phyloP scores from a whole-genome alignment of 2,797 vertebrate genomes.

The Pampus argenteus region DNA sequence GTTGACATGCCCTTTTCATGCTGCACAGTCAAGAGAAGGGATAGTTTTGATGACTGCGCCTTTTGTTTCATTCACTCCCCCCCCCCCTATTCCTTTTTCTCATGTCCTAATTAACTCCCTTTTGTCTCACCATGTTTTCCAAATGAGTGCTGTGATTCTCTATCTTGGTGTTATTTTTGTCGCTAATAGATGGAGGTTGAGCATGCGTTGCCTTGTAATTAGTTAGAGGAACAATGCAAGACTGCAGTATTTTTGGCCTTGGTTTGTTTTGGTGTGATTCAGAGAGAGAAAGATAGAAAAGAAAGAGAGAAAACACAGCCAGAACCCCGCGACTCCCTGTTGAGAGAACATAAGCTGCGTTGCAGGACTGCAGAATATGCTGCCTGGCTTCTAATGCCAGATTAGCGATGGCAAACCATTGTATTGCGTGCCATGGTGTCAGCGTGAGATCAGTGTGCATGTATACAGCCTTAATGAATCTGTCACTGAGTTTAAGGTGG shows the following conservation, averaged over 20 bases:
- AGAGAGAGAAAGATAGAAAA: conserved; percentile 42
- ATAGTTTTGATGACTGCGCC: conserved; percentile 67
- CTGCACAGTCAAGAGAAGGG: conserved; percentile 62
- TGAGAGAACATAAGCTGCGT: conserved; percentile 85
- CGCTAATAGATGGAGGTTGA: conserved; percentile 76
- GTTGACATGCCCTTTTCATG: conserved; percentile 77
- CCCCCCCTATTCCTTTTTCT: conserved; percentile 38
- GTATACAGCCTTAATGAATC: conserved; percentile 69
- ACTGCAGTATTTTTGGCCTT: conserved; percentile 78
- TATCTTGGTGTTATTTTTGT: conserved; percentile 73
- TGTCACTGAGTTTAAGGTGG: conserved; percentile 51
- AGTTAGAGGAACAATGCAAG: conserved; percentile 79
- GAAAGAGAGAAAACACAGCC: conserved; percentile 65
- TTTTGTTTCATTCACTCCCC: conserved; percentile 68
- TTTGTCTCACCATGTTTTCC: conserved; percentile 78
- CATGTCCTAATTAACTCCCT: conserved; percentile 79
- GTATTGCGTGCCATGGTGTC: conserved; percentile 65
- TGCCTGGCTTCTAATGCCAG: conserved; percentile 78
- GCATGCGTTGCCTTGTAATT: conserved; percentile 79
- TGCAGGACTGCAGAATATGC: conserved; percentile 81
- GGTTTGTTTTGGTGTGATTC: conserved; percentile 70
- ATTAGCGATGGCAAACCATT: conserved; percentile 81
- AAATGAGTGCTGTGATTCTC: conserved; percentile 73
- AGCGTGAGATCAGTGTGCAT: conserved; percentile 54
- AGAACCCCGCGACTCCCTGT: conserved; percentile 78